phyloP scores from a whole-genome alignment of 2,797 vertebrate genomes.

The Vespertilio murinus region DNA sequence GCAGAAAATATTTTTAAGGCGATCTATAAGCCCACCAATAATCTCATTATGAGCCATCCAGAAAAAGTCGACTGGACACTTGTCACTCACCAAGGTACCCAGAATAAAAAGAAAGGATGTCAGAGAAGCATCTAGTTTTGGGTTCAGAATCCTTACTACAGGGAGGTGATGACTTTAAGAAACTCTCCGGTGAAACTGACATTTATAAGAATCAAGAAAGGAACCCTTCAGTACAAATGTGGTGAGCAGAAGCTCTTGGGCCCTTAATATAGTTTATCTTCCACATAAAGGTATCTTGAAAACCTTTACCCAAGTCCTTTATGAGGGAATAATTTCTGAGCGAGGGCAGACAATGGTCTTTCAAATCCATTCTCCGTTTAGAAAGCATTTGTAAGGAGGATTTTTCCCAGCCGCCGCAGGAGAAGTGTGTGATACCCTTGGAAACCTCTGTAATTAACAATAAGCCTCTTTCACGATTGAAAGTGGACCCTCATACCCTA shows the following conservation, averaged over 20 bases:
- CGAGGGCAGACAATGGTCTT: conserved; percentile 79
- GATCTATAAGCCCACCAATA: neutral
- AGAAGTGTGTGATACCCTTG: conserved; percentile 85
- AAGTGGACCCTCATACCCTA: conserved; percentile 82
- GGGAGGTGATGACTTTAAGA: conserved; percentile 53
- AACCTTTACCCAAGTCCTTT: conserved; percentile 80
- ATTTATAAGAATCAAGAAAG: conserved; percentile 76
- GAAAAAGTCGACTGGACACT: conserved; percentile 45
- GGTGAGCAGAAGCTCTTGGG: conserved; percentile 70
- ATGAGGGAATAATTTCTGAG: conserved; percentile 81
- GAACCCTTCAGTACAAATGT: conserved; percentile 76
- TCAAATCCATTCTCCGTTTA: conserved; percentile 81
- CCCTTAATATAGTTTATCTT: conserved; percentile 79
- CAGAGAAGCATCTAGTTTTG: neutral
- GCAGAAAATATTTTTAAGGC: conserved; percentile 44
- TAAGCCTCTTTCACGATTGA: conserved; percentile 85
- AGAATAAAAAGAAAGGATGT: conserved; percentile 44
- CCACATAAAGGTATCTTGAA: conserved; percentile 77
- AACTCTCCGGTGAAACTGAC: neutral
- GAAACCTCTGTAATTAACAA: conserved; percentile 87
- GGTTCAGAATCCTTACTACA: conserved; percentile 40
- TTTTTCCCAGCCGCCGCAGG: conserved; percentile 78
- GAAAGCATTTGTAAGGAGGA: conserved; percentile 76
- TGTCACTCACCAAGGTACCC: neutral
- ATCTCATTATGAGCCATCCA: conserved; percentile 34